Evolutionary conservation across 2,797 vertebrate species (phyloP), one percentile per base, ranked within the genome.

Genomic region (Diplodus puntazzo): DNA sequence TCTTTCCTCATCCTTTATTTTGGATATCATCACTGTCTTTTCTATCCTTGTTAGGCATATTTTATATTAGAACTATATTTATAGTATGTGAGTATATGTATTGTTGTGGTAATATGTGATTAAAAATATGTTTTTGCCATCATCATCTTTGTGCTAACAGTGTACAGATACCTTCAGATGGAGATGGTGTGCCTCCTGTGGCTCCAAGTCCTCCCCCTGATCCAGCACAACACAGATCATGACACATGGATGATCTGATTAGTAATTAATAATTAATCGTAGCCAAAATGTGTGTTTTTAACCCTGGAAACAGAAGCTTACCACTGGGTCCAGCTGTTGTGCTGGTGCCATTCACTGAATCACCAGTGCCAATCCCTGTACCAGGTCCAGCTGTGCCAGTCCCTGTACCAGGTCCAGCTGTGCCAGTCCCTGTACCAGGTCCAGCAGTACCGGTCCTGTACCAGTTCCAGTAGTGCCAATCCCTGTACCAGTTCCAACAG

Each of bases 91-190:
- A 70, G 14, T 23, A 57, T 50, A 43, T 65, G 54, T 70, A 42
- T 64, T 46, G 14, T 16, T 21, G n/a, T 74, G 6, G 21, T 50
- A 45, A 30, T 65, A 34, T 0, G 12, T 73, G 42, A 58, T 16
- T 5, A 21, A 20, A n/a, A 48, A n/a, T 59, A 17, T 69, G 46
- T 64, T 70, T 52, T 42, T 67, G 53, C 57, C 18, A 48, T 12
- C 6, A 1, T 4, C 4, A 53, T 18, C 49, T 79, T 45, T 70
- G 17, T 76, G 34, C 12, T 43, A 60, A 77, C 11, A 13, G 39
- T 73, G 27, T 25, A 30, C 25, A 77, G 39, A 25, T 92, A 88
- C 91, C 90, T 89, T 89, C 87, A 77, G 83, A 21, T 79, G 93
- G 90, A 46, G 75, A 39, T 57, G 62, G 69, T 66, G 91, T 93